Conservation (phyloP, 2,888 invertebrate species). For the Cylloceria caligata region DNA sequence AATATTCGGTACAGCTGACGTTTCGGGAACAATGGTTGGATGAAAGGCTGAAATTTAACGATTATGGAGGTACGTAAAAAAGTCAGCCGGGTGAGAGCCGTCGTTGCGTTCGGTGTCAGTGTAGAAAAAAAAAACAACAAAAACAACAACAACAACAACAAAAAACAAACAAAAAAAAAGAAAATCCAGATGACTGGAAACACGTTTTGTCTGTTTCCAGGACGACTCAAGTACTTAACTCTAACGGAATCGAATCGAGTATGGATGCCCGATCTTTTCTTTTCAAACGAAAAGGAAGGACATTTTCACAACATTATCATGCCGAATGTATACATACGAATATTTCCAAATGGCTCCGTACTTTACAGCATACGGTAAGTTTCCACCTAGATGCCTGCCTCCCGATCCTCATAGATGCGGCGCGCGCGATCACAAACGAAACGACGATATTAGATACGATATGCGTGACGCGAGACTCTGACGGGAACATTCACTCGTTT, state of each 20-base stretch:
- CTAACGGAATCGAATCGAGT: slow-evolving; percentile 97
- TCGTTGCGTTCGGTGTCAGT: slow-evolving; percentile 20
- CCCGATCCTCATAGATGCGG: slow-evolving; percentile 42
- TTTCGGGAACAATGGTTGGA: slow-evolving; percentile 99
- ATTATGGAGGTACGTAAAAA: slow-evolving; percentile 90
- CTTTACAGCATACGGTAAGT: slow-evolving; percentile 96
- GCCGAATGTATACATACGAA: slow-evolving; percentile 98
- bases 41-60: slow-evolving; percentile 95
- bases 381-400: slow-evolving; percentile 36
- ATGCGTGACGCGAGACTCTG: slow-evolving; percentile 69
- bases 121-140: slow-evolving; percentile 25
- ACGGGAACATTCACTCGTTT: slow-evolving; percentile 67
- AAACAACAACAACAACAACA: background rate
- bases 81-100: background rate
- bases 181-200: slow-evolving; percentile 45
- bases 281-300: slow-evolving; percentile 98
- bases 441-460: slow-evolving; percentile 64
- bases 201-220: slow-evolving; percentile 84
- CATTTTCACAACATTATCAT: slow-evolving; percentile 99
- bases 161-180: background rate
- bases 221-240: slow-evolving; percentile 95
- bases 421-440: slow-evolving; percentile 49
- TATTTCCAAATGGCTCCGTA: slow-evolving; percentile 97
- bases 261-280: slow-evolving; percentile 99
- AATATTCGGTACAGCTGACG: slow-evolving; percentile 98